Percentiles rank a stretch among this genome's conserved stretches.
Evolutionary conservation across 2,888 invertebrate species (phyloP).

Genomic region (Ditula angustiorana): DNA sequence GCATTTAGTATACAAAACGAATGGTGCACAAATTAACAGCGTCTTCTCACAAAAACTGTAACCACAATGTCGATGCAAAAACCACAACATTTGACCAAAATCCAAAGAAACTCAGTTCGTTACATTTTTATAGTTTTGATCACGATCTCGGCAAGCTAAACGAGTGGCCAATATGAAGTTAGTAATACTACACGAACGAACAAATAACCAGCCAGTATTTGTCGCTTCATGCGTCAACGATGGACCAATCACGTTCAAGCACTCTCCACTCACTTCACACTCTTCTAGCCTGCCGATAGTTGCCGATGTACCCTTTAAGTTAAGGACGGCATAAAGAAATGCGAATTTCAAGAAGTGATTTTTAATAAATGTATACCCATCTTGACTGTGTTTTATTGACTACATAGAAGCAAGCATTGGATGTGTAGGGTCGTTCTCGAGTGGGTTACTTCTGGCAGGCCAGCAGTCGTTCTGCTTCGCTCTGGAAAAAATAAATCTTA

Average conservation of each 20-base stretch:
- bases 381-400: constrained; percentile 30
- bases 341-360: constrained; percentile 34
- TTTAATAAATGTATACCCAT: constrained; percentile 41
- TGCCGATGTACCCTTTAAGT: background rate
- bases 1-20: background rate
- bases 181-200: background rate
- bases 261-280: constrained; percentile 23
- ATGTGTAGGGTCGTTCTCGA: background rate
- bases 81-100: background rate
- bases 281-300: constrained; percentile 1
- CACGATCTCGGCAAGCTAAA: background rate
- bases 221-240: constrained; percentile 14
- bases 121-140: background rate
- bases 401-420: background rate
- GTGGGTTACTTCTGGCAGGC: constrained; percentile 61
- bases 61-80: background rate
- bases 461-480: constrained; percentile 68
- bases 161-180: background rate
- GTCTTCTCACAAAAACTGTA: background rate
- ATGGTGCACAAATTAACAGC: background rate
- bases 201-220: constrained; percentile 37
- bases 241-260: constrained; percentile 18
- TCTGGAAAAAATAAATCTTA: constrained; percentile 60
- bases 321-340: constrained; percentile 30
- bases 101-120: constrained; percentile 2